Evolutionary conservation across 1,140 invertebrate genomes (phyloP).

Genomic region (Apis laboriosa): DNA sequence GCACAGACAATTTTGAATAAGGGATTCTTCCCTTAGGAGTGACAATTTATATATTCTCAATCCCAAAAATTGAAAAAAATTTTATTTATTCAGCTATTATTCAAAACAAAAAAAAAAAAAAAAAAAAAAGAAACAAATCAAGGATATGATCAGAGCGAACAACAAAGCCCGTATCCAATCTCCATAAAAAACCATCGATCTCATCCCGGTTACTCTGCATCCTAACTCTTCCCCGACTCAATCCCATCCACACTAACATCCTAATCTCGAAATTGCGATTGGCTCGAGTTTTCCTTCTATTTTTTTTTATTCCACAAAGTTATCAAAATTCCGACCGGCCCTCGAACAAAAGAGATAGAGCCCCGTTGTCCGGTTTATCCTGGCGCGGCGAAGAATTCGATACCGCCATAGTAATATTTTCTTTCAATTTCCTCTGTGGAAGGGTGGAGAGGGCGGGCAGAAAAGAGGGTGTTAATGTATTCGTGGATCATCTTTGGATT

Average conservation of each 20-base stretch:
- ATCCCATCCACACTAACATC: background rate
- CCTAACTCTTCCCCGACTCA: too few species aligned
- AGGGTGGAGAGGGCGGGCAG: background rate
- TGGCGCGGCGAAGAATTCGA: background rate
- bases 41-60: too few species aligned
- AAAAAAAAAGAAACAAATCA: background rate
- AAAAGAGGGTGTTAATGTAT: background rate
- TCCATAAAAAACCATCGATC: background rate
- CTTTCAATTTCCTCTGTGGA: constrained; percentile 71
- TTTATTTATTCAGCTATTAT: too few species aligned
- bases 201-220: background rate
- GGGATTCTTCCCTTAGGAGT: too few species aligned
- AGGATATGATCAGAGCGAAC: background rate
- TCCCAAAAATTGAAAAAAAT: background rate
- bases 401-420: constrained; percentile 70
- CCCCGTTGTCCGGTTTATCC: constrained; percentile 1
- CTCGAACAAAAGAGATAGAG: constrained; percentile 17
- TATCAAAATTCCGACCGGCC: constrained; percentile 29
- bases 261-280: constrained; percentile 30
- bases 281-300: too few species aligned
- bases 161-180: background rate
- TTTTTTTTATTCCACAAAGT: constrained; percentile 4
- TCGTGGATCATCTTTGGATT: too few species aligned
- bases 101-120: too few species aligned
- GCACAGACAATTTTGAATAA: too few species aligned